These are phyloP conservation scores for Drosophila grimshawi DNA, from an alignment of 1,140 invertebrate species.

Conservation along the genomic window DNA sequence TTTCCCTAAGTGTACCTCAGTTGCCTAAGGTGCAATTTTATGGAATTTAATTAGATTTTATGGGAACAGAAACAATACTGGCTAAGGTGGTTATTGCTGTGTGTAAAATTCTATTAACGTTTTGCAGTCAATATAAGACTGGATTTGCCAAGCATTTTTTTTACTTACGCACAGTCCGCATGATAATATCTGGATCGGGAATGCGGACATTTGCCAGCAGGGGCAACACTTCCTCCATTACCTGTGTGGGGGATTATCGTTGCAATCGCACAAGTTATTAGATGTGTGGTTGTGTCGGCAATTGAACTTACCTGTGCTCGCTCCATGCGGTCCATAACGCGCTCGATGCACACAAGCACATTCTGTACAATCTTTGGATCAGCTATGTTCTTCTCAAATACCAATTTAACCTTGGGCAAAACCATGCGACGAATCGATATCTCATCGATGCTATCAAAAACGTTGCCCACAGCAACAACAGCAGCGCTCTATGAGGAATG, in stretches of 20 bases:
- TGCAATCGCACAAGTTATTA: background rate
- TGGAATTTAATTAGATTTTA: slow-evolving; percentile 64
- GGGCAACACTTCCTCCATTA: slow-evolving; percentile 96
- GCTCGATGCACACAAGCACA: slow-evolving; percentile 91
- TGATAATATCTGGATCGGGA: slow-evolving; percentile 92
- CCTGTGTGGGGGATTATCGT: slow-evolving; percentile 78
- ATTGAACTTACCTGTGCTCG: slow-evolving; percentile 87
- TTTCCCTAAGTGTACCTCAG: slow-evolving; percentile 14
- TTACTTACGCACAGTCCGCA: slow-evolving; percentile 93
- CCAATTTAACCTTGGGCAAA: slow-evolving; percentile 93
- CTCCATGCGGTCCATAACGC: slow-evolving; percentile 93
- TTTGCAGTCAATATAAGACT: slow-evolving; percentile 13
- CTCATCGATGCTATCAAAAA: slow-evolving; percentile 94
- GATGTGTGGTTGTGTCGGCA: background rate
- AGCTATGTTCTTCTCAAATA: slow-evolving; percentile 93
- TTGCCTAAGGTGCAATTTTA: slow-evolving; percentile 29
- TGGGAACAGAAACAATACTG: slow-evolving; percentile 29
- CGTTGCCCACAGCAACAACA: slow-evolving; percentile 93
- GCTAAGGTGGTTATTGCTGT: slow-evolving; percentile 5
- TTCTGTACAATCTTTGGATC: slow-evolving; percentile 92
- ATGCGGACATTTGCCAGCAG: slow-evolving; percentile 94
- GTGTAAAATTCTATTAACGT: slow-evolving; percentile 35
- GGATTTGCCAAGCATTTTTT: slow-evolving; percentile 19
- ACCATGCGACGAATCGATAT: slow-evolving; percentile 92
- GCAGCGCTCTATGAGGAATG: slow-evolving; percentile 91